Base-by-base conservation (phyloP, 1,140 invertebrate species). In the Muscidifurax raptorellus region DNA sequence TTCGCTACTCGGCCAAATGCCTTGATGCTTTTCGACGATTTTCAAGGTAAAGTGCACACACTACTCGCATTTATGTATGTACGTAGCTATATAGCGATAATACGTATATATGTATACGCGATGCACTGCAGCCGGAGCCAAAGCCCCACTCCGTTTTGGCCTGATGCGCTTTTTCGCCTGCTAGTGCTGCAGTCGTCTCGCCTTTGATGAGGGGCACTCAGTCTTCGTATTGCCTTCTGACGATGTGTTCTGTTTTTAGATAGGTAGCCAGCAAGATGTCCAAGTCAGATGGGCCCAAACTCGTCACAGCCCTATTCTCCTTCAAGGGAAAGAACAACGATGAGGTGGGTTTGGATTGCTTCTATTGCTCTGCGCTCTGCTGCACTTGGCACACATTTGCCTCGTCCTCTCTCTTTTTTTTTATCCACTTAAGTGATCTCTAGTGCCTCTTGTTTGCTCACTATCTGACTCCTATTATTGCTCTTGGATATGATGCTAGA, bases 281-380 rank as follows among this genome's bases (percentile, higher is more conserved):
- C 86, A 93, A 92, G 52, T 30, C 87, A 28, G 92, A 93, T 86
- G 94, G 95, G 90, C 95, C 95, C 88, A 94, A 95, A 90, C 94
- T 97, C 87, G 98, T 99, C 13, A 96, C 97, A 91, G 98, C 98
- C 84, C 94, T 98, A 74, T 98, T 97, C 93, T 96, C 97, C 85
- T 99, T 99, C 92, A 97, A 97, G 94, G 98, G 98, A 75, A 96
- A 96, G 91, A 99, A 99, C 91, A 99, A 99, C 94, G 98, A 99
- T 94, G 98, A 99, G 95, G 96, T 97, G 66, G 27, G 28, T 83
- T 84, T 85, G 81, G n/a, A 30, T 9, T 28, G 66, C 22, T 10
- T 9, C 22, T 30, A n/a, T 66, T 66, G 64, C 64, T n/a, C 64
- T 69, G 52, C n/a, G 52, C 27, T 30, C 12, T 27, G 10, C 66